Percentiles rank a stretch among this genome's conserved stretches.
Evolutionary conservation across 2,888 invertebrate species (phyloP).

Genomic region (Piscicola geometra): DNA sequence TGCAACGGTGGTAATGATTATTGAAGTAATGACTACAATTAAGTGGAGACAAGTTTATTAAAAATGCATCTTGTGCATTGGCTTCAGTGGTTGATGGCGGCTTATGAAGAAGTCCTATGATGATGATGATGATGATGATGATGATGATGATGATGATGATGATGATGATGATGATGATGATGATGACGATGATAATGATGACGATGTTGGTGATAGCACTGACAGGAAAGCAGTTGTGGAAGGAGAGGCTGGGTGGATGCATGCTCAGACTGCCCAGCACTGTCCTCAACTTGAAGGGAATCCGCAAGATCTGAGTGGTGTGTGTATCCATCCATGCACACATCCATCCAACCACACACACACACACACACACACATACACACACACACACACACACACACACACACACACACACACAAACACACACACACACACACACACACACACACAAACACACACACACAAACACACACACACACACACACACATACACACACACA

Average conservation of each 20-base stretch:
- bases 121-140: slow-evolving; percentile 21
- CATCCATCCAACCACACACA: too few relatives aligned
- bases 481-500: too few relatives aligned
- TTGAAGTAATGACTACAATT: too few relatives aligned
- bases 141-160: slow-evolving; percentile 11
- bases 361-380: too few relatives aligned
- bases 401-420: too few relatives aligned
- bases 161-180: slow-evolving; percentile 21
- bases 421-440: too few relatives aligned
- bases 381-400: too few relatives aligned
- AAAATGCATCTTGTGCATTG: too few relatives aligned
- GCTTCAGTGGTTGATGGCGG: neutral
- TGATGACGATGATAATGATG: neutral
- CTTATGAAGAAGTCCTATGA: neutral
- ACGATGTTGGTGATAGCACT: slow-evolving; percentile 51
- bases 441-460: too few relatives aligned
- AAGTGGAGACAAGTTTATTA: too few relatives aligned
- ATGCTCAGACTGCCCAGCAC: slow-evolving; percentile 70
- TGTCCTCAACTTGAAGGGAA: slow-evolving; percentile 71
- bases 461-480: too few relatives aligned
- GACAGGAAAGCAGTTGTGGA: slow-evolving; percentile 77
- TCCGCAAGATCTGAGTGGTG: slow-evolving; percentile 59
- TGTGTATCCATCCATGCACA: neutral
- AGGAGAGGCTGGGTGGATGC: slow-evolving; percentile 66
- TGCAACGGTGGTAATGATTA: neutral